Conservation (phyloP, 2,888 invertebrate genomes). For the Ceriagrion tenellum region DNA sequence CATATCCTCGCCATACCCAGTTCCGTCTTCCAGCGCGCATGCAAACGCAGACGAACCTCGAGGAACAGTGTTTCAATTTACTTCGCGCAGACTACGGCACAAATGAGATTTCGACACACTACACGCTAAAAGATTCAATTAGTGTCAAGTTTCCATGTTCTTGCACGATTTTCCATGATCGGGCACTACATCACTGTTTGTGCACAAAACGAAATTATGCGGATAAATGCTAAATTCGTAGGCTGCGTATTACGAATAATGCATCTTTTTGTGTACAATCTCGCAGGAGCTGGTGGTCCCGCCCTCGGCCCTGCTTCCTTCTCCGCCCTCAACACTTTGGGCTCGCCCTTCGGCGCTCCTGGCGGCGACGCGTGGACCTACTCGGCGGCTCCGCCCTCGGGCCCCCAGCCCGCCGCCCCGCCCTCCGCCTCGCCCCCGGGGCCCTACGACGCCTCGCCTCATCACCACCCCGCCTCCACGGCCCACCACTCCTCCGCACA, state of each 20-base stretch:
- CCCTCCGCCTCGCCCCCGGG: slow-evolving; percentile 52
- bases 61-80: too few relatives aligned
- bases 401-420: slow-evolving; percentile 8
- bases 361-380: slow-evolving; percentile 67
- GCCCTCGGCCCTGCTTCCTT: slow-evolving; percentile 48
- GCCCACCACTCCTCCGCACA: slow-evolving; percentile 76
- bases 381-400: slow-evolving; percentile 40
- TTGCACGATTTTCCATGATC: too few relatives aligned
- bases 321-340: slow-evolving; percentile 48
- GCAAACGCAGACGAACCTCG: too few relatives aligned
- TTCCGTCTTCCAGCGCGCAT: too few relatives aligned
- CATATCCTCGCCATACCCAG: too few relatives aligned
- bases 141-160: too few relatives aligned
- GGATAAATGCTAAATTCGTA: too few relatives aligned
- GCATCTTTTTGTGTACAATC: background rate
- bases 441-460: slow-evolving; percentile 75
- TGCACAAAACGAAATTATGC: background rate
- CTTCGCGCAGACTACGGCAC: too few relatives aligned
- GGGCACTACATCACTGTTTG: background rate
- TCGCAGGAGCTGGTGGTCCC: slow-evolving; percentile 17
- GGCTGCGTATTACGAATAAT: too few relatives aligned
- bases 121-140: too few relatives aligned
- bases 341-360: slow-evolving; percentile 40
- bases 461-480: slow-evolving; percentile 77
- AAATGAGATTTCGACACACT: too few relatives aligned